phyloP scores from a whole-genome alignment of 2,888 invertebrate species.

The Furcula furcula region DNA sequence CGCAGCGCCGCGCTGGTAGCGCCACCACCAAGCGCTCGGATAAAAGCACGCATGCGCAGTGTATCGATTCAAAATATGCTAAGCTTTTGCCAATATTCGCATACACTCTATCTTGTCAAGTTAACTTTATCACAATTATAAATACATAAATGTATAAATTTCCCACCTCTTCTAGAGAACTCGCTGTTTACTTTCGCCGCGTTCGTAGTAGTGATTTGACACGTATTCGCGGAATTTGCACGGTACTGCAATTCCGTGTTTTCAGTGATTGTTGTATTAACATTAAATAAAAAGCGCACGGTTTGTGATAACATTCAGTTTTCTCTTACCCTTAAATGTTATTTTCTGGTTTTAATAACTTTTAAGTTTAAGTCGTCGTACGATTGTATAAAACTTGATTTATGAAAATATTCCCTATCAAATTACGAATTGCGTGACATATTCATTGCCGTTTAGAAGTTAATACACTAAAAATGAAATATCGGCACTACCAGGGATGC shows the following conservation, averaged over 20 bases:
- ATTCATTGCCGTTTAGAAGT: no score
- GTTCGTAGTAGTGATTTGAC: background rate
- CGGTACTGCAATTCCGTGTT: background rate
- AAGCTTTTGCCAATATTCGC: conserved; percentile 47
- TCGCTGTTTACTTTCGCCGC: background rate
- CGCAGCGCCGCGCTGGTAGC: background rate
- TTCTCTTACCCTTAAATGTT: no score
- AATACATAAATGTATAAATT: background rate
- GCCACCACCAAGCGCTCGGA: conserved; percentile 22
- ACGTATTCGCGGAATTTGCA: background rate
- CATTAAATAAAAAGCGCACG: no score
- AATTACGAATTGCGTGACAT: no score
- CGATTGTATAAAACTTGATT: no score
- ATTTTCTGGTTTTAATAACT: no score
- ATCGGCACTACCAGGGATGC: no score
- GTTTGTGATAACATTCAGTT: no score
- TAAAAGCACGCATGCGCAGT: conserved; percentile 55
- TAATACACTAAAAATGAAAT: no score
- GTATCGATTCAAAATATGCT: conserved; percentile 57
- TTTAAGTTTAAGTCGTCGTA: no score
- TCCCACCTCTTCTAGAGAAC: background rate
- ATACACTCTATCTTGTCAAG: conserved; percentile 9
- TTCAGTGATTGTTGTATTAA: background rate
- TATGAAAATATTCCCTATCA: no score
- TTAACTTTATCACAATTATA: conserved; percentile 12